A percentile compares a stretch with the other conserved stretches of the same genome.
Evolutionary conservation across 2,797 vertebrate genomes (phyloP).

Genomic region (Poeciliopsis gracilis): DNA sequence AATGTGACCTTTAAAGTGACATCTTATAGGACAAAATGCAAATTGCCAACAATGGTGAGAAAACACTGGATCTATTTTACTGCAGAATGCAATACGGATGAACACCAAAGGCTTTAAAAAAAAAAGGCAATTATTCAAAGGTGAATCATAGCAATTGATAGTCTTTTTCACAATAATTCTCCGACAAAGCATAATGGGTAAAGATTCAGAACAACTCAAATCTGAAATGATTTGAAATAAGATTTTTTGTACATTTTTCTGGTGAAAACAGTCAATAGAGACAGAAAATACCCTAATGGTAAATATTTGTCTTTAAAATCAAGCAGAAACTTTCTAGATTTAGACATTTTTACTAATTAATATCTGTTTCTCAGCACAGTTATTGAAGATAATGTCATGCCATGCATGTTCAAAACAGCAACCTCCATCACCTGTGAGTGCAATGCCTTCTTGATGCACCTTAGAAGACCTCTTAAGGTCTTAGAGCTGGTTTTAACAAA

Average conservation of each 20-base stretch:
- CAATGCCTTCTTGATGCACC: background rate
- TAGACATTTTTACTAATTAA: background rate
- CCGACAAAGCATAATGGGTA: background rate
- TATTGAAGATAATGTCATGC: background rate
- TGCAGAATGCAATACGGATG: background rate
- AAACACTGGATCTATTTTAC: background rate
- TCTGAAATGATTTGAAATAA: background rate
- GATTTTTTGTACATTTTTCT: background rate
- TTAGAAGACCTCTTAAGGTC: background rate
- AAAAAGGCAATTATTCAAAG: background rate
- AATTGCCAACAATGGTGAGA: background rate
- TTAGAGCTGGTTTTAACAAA: background rate
- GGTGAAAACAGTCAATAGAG: background rate
- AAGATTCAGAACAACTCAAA: background rate
- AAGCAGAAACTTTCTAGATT: background rate
- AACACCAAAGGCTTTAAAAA: background rate
- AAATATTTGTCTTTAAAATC: background rate
- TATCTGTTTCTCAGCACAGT: background rate
- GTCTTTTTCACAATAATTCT: background rate
- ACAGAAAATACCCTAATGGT: background rate
- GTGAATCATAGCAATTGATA: background rate
- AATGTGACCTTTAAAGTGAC: conserved; percentile 2
- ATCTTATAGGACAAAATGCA: conserved; percentile 4
- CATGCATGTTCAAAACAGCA: background rate
- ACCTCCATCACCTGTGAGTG: background rate